Conservation (phyloP, 2,113 vertebrate species). For the Callionymus lyra region DNA sequence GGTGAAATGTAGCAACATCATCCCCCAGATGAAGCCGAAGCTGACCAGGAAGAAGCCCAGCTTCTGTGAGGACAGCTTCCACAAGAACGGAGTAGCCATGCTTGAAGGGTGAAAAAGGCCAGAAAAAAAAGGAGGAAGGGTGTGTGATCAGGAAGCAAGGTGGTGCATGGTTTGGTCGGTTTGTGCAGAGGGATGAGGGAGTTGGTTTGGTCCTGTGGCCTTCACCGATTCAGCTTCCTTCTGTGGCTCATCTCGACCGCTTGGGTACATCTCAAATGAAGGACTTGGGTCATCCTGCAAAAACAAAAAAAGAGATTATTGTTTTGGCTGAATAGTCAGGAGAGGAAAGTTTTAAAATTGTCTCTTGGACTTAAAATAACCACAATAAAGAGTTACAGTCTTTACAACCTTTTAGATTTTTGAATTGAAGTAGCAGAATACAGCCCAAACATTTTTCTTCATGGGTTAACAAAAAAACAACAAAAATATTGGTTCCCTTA, state of each 20-base stretch:
- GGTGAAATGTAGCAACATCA: slow-evolving; percentile 99
- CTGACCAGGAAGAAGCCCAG: slow-evolving; percentile 95
- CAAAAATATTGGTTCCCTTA: too few relatives aligned
- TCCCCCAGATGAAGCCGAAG: slow-evolving; percentile 99
- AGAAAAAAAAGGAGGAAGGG: slow-evolving; percentile 43
- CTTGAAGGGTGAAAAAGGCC: slow-evolving; percentile 4
- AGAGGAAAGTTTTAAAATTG: too few relatives aligned
- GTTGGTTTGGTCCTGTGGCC: slow-evolving; percentile 6
- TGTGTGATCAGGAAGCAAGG: slow-evolving; percentile 45
- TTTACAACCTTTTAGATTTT: too few relatives aligned
- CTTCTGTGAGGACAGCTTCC: slow-evolving; percentile 97
- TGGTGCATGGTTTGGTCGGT: slow-evolving; percentile 60
- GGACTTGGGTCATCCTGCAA: slow-evolving; percentile 59
- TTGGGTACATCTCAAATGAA: slow-evolving; percentile 36
- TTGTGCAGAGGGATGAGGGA: background rate
- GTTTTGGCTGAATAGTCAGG: too few relatives aligned
- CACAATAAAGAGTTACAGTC: too few relatives aligned
- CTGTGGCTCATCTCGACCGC: slow-evolving; percentile 27
- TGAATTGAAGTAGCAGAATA: too few relatives aligned
- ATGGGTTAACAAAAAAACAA: too few relatives aligned
- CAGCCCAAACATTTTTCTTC: too few relatives aligned
- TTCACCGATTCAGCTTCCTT: slow-evolving; percentile 32
- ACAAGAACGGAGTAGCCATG: slow-evolving; percentile 84
- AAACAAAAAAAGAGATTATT: slow-evolving; percentile 12
- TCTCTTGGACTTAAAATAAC: too few relatives aligned